Evolutionary conservation across 2,113 vertebrate genomes (phyloP).

Genomic region (Blennius ocellaris): DNA sequence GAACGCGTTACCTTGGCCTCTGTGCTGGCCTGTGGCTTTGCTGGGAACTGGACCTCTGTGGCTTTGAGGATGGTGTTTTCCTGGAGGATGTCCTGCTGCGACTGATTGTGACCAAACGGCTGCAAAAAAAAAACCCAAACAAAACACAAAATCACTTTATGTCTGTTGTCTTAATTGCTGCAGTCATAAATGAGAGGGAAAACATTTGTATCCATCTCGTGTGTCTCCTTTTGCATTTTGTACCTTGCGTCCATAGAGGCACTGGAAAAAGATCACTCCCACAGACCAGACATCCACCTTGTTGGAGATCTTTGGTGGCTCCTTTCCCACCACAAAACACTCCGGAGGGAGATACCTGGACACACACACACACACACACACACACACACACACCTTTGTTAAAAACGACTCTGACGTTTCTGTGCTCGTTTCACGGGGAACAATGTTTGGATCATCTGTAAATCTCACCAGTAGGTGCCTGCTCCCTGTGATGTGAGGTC

Average conservation of each 20-base stretch:
- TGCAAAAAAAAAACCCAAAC: constrained; percentile 63
- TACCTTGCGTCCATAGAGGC: constrained; percentile 99
- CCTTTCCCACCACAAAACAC: constrained; percentile 99
- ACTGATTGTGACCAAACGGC: constrained; percentile 99
- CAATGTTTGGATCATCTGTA: no score
- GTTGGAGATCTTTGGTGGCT: constrained; percentile 99
- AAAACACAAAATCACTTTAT: not conserved
- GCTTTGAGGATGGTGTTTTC: constrained; percentile 99
- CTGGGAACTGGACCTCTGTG: constrained; percentile 98
- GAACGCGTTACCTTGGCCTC: constrained; percentile 92
- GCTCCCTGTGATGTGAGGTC: constrained; percentile 98
- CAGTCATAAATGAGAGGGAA: not conserved
- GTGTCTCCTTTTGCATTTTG: no score
- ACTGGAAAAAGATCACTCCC: constrained; percentile 99
- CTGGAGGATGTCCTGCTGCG: constrained; percentile 99
- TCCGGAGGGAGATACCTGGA: constrained; percentile 97
- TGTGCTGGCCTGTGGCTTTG: constrained; percentile 98
- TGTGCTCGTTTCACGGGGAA: not conserved
- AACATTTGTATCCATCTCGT: no score
- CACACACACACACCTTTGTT: not conserved
- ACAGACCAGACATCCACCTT: constrained; percentile 99
- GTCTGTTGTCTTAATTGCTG: not conserved
- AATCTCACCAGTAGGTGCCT: constrained; percentile 95
- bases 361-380: constrained; percentile 25
- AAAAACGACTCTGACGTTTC: not conserved